Evolutionary conservation across 2,888 invertebrate genomes (phyloP), one percentile per base, ranked within the genome.

Genomic region (Smittia sp.): DNA sequence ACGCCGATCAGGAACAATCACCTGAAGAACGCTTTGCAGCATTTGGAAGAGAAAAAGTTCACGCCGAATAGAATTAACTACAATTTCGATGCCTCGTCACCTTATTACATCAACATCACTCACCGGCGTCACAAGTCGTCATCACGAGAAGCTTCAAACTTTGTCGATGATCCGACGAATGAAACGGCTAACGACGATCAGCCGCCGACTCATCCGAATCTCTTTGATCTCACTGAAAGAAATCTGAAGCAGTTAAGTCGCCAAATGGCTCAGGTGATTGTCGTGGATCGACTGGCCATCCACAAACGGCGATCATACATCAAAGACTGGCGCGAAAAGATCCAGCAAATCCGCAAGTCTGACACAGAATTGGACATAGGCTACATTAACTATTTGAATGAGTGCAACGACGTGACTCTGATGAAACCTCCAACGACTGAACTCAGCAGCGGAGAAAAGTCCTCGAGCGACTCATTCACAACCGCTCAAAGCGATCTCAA

Each of bases 41-140:
- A 76, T 7, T 18, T 76, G n/a, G 77, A 77, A 18, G 74, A 76
- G 7, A 75, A 74, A 1, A 78, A 78, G 72, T 77, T 77, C 25
- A 80, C 79, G 1, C 79, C 80, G 4, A 79, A 79, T 74, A 78
- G 78, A 1, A 76, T 80, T 0, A 78, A 80, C 74, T 82, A 82
- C 72, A 83, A 82, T 75, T 79, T 80, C 54, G 81, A 82, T 76
- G 79, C 78, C 0, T 81, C 82, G 1, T 82, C 82, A 11, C 82
- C 82, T 0, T 82, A 81, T 74, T 82, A 80, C 68, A 80, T 83
- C 13, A 81, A 83, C 70, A 81, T 83, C n/a, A 83, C 82, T 1
- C 82, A 82, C 76, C 78, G 81, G 22, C 77, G 80, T n/a, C 77
- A 79, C 38, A 72, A 69, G 2, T 74, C 78, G 46, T 63, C 58